Conservation (phyloP, 2,797 vertebrate species). For the Phrynocephalus forsythii region DNA sequence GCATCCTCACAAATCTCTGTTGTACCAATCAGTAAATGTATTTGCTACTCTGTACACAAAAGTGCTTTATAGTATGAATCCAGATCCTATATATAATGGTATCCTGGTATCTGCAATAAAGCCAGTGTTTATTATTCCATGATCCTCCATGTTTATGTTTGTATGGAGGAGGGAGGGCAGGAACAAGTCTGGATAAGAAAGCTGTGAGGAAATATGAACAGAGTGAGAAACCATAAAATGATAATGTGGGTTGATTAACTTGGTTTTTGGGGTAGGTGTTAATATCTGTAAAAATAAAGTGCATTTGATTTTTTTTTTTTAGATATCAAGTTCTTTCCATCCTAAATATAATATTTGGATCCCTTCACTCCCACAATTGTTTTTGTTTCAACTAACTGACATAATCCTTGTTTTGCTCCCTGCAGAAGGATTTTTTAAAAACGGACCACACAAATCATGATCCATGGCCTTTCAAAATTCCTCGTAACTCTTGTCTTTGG, state of each 20-base stretch:
- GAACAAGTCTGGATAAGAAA: background rate
- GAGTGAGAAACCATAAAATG: background rate
- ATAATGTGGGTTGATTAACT: background rate
- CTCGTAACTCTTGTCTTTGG: background rate
- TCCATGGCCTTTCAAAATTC: conserved; percentile 14
- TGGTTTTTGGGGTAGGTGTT: background rate
- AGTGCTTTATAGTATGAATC: background rate
- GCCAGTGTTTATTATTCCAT: background rate
- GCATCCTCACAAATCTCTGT: background rate
- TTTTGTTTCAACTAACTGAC: no score
- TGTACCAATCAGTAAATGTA: background rate
- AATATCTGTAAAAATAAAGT: no score
- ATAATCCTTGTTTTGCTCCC: no score
- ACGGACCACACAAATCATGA: background rate
- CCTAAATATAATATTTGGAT: background rate
- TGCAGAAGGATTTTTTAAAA: background rate
- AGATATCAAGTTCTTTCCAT: background rate
- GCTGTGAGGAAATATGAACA: background rate
- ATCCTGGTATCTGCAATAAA: conserved; percentile 20
- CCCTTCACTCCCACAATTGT: no score
- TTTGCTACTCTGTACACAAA: background rate
- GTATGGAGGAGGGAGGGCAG: background rate
- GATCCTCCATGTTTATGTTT: background rate
- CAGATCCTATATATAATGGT: background rate
- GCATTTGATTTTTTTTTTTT: background rate